Evolutionary conservation across 2,888 invertebrate species (phyloP), one percentile per base, ranked within the genome.

Genomic region (Ctenicera cuprea): DNA sequence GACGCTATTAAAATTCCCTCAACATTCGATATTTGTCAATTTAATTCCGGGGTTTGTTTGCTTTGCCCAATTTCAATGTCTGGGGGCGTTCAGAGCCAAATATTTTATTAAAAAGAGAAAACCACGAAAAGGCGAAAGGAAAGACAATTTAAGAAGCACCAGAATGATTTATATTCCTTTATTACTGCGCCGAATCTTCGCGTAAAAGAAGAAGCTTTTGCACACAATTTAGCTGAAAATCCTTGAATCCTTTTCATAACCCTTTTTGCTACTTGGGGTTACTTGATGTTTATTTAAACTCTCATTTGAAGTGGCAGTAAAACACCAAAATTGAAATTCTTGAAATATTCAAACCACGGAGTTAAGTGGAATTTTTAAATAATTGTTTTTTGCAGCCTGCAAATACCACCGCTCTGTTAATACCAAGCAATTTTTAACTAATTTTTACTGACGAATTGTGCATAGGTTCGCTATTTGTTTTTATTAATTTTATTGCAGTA

Each of bases 11-110:
- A 37, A 61, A 61, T 61, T 61, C 61, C 37, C 20, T 22, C 61
- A 61, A 61, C 61, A 61, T 61, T 61, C 61, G 61, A 61, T 61
- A 61, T 61, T 61, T 61, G 61, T 61, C 61, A 61, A 61, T 61
- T 41, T 61, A 61, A 61, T 61, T 61, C 38, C 41, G 18, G 61
- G 61, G 41, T 61, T 61, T 61, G 38, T 61, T 61, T 61, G 61
- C 61, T 38, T 41, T 41, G n/a, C 37, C 61, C 61, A 61, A 41
- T 61, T 61, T 38, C 61, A 54, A 54, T 54, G 54, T 54, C 54
- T 54, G 9, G 16, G 30, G 54, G 54, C 54, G 54, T 30, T 54
- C 11, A 14, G 30, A 11, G 54, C 1, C 54, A 33, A 30, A 54
- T 54, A 54, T 54, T 54, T 54, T 54, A 54, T 54, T 54, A 54